phyloP scores from a whole-genome alignment of 2,888 invertebrate genomes.

The Apocheima hispidaria region DNA sequence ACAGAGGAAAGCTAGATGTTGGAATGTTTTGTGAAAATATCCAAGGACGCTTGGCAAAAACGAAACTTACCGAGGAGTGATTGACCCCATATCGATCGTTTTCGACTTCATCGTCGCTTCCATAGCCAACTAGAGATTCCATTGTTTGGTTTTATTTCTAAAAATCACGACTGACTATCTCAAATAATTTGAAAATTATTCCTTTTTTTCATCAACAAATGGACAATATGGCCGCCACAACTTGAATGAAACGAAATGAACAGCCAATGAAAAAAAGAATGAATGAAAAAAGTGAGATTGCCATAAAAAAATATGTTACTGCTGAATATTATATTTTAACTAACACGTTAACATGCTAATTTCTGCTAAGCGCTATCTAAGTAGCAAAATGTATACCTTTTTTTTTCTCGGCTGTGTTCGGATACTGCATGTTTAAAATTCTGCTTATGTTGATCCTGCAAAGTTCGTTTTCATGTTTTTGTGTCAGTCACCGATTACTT shows the following conservation, averaged over 20 bases:
- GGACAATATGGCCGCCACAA: neutral
- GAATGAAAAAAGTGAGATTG: neutral
- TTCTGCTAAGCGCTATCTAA: no score
- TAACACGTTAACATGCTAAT: no score
- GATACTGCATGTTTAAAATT: constrained; percentile 7
- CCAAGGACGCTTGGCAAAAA: constrained; percentile 52
- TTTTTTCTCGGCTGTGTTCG: constrained; percentile 16
- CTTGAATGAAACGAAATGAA: neutral
- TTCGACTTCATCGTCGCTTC: constrained; percentile 92
- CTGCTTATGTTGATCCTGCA: neutral
- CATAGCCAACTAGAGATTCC: constrained; percentile 92
- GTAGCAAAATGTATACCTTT: no score
- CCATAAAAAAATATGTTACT: neutral
- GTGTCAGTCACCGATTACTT: no score
- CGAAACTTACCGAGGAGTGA: constrained; percentile 69
- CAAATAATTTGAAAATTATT: neutral
- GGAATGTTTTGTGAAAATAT: neutral
- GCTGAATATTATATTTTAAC: no score
- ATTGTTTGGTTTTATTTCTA: constrained; percentile 68
- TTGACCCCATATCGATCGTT: constrained; percentile 68
- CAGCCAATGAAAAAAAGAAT: constrained; percentile 20
- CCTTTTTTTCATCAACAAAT: constrained; percentile 13
- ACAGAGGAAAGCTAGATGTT: neutral
- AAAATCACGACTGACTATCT: neutral
- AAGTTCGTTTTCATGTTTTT: no score